A percentile compares a stretch with the other conserved stretches of the same genome.
Evolutionary conservation across 2,113 vertebrate species (phyloP).

Genomic region (Coturnix japonica): DNA sequence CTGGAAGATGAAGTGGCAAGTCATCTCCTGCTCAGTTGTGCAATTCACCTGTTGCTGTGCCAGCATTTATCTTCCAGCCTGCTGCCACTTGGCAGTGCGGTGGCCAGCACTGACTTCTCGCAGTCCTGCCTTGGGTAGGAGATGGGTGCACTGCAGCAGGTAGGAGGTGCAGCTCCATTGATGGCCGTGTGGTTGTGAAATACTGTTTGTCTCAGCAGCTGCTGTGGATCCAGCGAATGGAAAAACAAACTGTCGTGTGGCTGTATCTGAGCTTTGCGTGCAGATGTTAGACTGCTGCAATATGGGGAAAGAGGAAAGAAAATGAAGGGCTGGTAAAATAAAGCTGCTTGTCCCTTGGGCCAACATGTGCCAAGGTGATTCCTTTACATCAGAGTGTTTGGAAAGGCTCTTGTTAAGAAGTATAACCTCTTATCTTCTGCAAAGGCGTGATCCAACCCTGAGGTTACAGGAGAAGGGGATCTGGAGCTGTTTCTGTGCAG

Average conservation of each 20-base stretch:
- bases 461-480: background rate
- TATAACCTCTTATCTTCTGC: background rate
- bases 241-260: background rate
- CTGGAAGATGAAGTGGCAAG: background rate
- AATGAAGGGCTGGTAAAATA: background rate
- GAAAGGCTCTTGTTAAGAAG: background rate
- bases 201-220: background rate
- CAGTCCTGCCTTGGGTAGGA: background rate
- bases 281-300: background rate
- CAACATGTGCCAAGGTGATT: fast-evolving
- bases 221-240: background rate
- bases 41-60: background rate
- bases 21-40: background rate
- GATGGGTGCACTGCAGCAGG: background rate
- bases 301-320: background rate
- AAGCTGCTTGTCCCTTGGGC: background rate
- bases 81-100: background rate
- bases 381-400: background rate
- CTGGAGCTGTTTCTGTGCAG: background rate
- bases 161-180: fast-evolving
- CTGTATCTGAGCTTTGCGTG: background rate
- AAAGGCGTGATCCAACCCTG: background rate
- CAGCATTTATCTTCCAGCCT: background rate
- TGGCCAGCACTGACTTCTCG: background rate
- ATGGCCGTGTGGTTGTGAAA: fast-evolving